Conservation (phyloP, 2,888 invertebrate species). For the Stictocephala bisonia region DNA sequence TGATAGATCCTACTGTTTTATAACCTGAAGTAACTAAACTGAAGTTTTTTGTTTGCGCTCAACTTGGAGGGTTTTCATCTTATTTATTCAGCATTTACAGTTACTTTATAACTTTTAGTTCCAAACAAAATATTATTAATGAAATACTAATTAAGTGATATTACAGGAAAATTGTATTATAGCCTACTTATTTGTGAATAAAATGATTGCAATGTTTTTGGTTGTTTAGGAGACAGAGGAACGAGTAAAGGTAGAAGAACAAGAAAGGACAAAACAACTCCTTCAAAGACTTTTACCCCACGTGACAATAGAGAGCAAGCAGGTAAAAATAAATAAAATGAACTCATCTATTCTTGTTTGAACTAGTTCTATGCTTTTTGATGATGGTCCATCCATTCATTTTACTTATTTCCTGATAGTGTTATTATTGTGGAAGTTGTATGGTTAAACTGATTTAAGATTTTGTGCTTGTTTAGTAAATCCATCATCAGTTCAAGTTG, state of each 20-base stretch:
- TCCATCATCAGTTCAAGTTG: too few species aligned
- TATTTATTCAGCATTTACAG: background rate
- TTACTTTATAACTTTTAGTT: background rate
- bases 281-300: conserved; percentile 15
- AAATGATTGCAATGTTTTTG: background rate
- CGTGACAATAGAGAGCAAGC: conserved; percentile 2
- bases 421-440: too few species aligned
- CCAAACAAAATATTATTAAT: too few species aligned
- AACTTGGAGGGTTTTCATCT: background rate
- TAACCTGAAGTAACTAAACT: too few species aligned
- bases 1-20: too few species aligned
- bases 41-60: too few species aligned
- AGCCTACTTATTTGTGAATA: too few species aligned
- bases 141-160: background rate
- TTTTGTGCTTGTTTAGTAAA: too few species aligned
- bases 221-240: conserved; percentile 49
- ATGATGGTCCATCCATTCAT: too few species aligned
- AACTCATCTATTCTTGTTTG: background rate
- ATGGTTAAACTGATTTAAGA: too few species aligned
- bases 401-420: too few species aligned
- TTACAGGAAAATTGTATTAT: conserved; percentile 9
- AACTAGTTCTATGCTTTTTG: too few species aligned
- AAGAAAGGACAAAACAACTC: conserved; percentile 40
- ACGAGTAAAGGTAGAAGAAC: conserved; percentile 51
- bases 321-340: conserved; percentile 8